Percentiles rank a stretch among this genome's conserved stretches.
These are phyloP conservation scores for Helicoverpa zea DNA, from an alignment of 1,140 invertebrate species.

Conservation along the genomic window DNA sequence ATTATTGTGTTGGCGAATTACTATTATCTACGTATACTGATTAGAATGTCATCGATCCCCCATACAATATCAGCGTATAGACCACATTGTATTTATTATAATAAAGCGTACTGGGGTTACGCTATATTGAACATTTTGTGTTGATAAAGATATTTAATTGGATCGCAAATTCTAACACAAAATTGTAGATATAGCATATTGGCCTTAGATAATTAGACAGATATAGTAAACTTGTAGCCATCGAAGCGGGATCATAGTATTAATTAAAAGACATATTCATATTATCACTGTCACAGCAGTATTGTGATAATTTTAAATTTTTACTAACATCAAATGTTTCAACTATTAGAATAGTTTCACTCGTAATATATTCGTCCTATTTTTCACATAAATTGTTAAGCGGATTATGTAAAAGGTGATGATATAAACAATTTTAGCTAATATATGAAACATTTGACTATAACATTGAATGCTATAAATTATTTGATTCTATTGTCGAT, in stretches of 20 bases:
- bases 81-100: slow-evolving; percentile 48
- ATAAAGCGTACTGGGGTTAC: slow-evolving; percentile 72
- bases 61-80: slow-evolving; percentile 25
- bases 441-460: slow-evolving; percentile 67
- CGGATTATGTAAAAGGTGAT: slow-evolving; percentile 44
- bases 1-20: background rate
- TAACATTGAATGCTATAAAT: slow-evolving; percentile 58
- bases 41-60: background rate
- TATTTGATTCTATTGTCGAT: slow-evolving; percentile 72
- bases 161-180: slow-evolving; percentile 74
- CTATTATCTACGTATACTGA: background rate
- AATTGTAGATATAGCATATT: slow-evolving; percentile 84
- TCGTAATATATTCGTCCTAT: slow-evolving; percentile 47
- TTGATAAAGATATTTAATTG: slow-evolving; percentile 61
- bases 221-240: slow-evolving; percentile 58
- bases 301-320: slow-evolving; percentile 47
- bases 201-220: slow-evolving; percentile 82
- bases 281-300: slow-evolving; percentile 38
- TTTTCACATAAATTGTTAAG: slow-evolving; percentile 51
- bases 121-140: slow-evolving; percentile 82
- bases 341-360: slow-evolving; percentile 37
- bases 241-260: slow-evolving; percentile 49
- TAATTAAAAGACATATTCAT: slow-evolving; percentile 47
- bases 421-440: slow-evolving; percentile 21
- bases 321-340: slow-evolving; percentile 34